Evolutionary conservation across 2,797 vertebrate species (phyloP), one percentile per base, ranked within the genome.

Genomic region (Urosaurus nigricauda): DNA sequence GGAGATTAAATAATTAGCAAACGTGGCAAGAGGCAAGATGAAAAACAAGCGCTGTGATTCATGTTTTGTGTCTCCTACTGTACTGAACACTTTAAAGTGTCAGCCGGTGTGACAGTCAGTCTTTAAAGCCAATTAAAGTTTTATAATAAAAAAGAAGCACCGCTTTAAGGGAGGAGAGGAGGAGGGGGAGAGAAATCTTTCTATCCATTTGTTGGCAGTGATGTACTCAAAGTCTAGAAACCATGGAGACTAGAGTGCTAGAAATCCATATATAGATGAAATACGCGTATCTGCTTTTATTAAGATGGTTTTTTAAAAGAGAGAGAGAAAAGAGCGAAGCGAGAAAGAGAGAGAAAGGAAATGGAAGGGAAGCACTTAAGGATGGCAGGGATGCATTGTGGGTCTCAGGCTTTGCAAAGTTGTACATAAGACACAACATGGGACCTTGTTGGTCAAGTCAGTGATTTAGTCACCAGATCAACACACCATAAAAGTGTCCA

Each of bases 1-100:
- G 91, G 92, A 94, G 93, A 93, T 96, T 94, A 90, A 93, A 90
- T 95, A 95, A 96, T 96, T 94, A 94, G 94, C 89, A 94, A 94
- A 93, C 53, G 88, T 94, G 90, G 91, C 94, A 95, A 95, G 93
- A 78, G 90, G 94, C 90, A 93, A 21, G 83, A 91, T 77, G 93
- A 92, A 96, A 95, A 95, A 86, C 95, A 96, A 96, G 88, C 85
- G 86, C 84, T 87, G 9, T 96, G 96, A 96, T 97, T 97, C 96
- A 95, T 96, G 95, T 94, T 95, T 95, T 87, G 70, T 92, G 95
- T 96, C 95, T 89, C 86, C 93, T 90, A 88, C 93, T 16, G 88
- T 83, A 94, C 12, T 2, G 92, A 95, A 93, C 93, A 88, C 93
- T 96, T 96, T 94, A 79, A 94, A 94, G 93, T 96, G 95, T 95